Evolutionary conservation across 2,888 invertebrate genomes (phyloP).

Genomic region (Rhorus exstirpatorius): DNA sequence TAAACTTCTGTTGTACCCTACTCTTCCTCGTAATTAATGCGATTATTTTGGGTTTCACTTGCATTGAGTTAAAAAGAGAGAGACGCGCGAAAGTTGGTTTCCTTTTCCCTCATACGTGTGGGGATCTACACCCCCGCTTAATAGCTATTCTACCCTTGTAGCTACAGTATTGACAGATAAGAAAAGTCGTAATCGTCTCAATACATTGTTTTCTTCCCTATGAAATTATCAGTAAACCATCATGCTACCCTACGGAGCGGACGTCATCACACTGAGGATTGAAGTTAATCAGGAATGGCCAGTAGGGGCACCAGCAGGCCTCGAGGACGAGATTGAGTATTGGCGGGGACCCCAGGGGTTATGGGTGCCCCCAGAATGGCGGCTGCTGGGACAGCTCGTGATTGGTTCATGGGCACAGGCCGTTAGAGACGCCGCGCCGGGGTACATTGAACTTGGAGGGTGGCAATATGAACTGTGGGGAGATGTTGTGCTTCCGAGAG

Average conservation of each 20-base stretch:
- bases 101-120: too few relatives aligned
- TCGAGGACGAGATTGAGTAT: constrained; percentile 1
- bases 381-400: not conserved
- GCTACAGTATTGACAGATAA: too few relatives aligned
- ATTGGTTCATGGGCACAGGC: not conserved
- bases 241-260: not conserved
- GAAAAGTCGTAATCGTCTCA: too few relatives aligned
- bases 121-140: too few relatives aligned
- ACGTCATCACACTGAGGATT: not conserved
- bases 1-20: too few relatives aligned
- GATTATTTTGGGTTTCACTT: too few relatives aligned
- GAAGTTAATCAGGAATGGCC: not conserved
- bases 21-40: too few relatives aligned
- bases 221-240: not conserved
- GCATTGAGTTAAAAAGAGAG: too few relatives aligned
- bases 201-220: too few relatives aligned
- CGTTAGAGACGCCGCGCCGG: not conserved
- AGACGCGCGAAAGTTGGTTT: too few relatives aligned
- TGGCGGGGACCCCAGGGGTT: not conserved
- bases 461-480: not conserved
- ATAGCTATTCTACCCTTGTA: too few relatives aligned
- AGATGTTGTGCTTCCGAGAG: not conserved
- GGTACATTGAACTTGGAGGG: not conserved
- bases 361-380: not conserved
- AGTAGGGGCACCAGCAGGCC: not conserved